These are phyloP conservation scores for Papilio gigon DNA, from an alignment of 2,888 invertebrate genomes.

Conservation along the genomic window DNA sequence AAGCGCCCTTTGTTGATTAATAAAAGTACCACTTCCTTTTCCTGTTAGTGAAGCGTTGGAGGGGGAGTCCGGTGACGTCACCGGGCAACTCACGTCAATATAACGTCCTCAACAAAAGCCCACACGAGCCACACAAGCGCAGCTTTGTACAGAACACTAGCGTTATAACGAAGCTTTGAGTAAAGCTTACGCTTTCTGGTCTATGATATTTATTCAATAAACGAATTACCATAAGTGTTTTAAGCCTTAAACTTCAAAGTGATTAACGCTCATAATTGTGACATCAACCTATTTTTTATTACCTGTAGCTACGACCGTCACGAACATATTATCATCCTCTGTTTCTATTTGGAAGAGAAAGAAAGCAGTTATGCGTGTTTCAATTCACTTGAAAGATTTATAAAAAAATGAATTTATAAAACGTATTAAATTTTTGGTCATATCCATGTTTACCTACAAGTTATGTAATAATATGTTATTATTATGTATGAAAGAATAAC, in stretches of 20 bases:
- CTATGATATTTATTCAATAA: background rate
- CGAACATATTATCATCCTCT: no score
- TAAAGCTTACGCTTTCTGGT: background rate
- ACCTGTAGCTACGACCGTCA: no score
- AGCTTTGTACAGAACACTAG: conserved; percentile 20
- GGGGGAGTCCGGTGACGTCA: conserved; percentile 33
- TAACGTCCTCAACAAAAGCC: conserved; percentile 28
- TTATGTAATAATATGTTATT: background rate
- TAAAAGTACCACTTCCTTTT: conserved; percentile 37
- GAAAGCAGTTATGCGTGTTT: no score
- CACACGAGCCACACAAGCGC: conserved; percentile 20
- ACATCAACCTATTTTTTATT: no score
- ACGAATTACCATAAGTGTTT: background rate
- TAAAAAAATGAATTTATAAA: no score
- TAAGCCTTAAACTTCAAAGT: background rate
- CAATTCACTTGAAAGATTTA: no score
- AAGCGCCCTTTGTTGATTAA: conserved; percentile 27
- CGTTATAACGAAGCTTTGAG: conserved; percentile 15
- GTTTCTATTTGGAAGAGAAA: no score
- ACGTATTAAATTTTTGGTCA: no score
- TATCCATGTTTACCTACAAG: no score
- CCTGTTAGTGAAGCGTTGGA: conserved; percentile 27
- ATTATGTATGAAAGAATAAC: background rate
- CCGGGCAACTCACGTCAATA: conserved; percentile 25
- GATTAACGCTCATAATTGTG: no score